Evolutionary conservation across 2,888 invertebrate genomes (phyloP).

Genomic region (Drosophila mulleri): DNA sequence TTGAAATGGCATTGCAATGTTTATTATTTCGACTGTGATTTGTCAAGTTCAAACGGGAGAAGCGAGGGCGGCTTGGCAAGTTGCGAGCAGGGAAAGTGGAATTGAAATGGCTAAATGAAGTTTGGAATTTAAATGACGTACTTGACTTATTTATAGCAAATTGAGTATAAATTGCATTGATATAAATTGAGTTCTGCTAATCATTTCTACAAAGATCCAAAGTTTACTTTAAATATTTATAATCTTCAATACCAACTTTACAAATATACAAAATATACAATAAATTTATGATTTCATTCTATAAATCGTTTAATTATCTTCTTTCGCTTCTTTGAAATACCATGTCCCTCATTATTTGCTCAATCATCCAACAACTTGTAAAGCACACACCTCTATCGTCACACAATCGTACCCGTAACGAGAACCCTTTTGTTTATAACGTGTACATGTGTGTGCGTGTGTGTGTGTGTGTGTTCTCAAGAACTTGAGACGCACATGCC

Average conservation of each 20-base stretch:
- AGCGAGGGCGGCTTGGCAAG: conserved; percentile 21
- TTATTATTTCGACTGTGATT: conserved; percentile 50
- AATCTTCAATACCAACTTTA: no score
- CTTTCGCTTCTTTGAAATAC: not conserved
- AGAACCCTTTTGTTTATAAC: conserved; percentile 17
- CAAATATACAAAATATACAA: no score
- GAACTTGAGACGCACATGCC: conserved; percentile 52
- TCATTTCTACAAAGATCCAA: no score
- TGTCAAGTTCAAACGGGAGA: conserved; percentile 5
- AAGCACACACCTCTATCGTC: not conserved
- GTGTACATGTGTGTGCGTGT: not conserved
- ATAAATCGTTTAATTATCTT: not conserved
- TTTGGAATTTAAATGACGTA: not conserved
- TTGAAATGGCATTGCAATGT: conserved; percentile 72
- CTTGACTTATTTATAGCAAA: not conserved
- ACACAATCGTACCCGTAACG: conserved; percentile 5
- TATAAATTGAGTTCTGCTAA: not conserved
- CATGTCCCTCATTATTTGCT: not conserved
- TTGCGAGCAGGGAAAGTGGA: not conserved
- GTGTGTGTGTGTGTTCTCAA: not conserved
- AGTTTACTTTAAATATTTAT: no score
- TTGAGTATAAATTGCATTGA: not conserved
- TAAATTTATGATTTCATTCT: no score
- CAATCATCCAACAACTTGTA: not conserved
- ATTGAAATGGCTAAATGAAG: not conserved